Percentiles rank a stretch among this genome's conserved stretches.
phyloP scores from a whole-genome alignment of 1,140 invertebrate genomes.

The Bilobella aurantiaca region DNA sequence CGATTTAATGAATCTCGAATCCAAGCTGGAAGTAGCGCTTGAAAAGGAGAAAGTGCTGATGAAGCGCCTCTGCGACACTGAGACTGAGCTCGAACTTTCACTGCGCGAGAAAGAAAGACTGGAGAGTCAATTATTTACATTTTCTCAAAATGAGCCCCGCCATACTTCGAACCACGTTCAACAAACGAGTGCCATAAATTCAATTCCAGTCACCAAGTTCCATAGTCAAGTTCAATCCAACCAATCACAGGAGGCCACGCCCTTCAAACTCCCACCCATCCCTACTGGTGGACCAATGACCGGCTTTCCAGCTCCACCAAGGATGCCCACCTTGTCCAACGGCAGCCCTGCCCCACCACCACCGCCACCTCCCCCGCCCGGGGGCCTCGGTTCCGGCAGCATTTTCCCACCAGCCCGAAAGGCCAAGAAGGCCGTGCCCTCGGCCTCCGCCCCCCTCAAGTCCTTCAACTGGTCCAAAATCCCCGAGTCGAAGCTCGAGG shows the following conservation, averaged over 20 bases:
- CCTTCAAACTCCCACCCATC: conserved; percentile 32
- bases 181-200: background rate
- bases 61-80: conserved; percentile 75
- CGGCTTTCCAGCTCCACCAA: too few species aligned
- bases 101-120: conserved; percentile 66
- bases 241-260: conserved; percentile 18
- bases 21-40: conserved; percentile 74
- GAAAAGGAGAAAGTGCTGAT: conserved; percentile 79
- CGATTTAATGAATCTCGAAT: background rate
- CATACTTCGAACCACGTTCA: background rate
- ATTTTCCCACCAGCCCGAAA: conserved; percentile 43
- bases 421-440: conserved; percentile 65
- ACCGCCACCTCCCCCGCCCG: conserved; percentile 36
- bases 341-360: conserved; percentile 35
- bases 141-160: background rate
- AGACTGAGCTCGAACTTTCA: conserved; percentile 79
- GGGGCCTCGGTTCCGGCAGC: conserved; percentile 38
- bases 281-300: too few species aligned
- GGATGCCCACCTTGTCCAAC: too few species aligned
- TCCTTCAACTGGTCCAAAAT: conserved; percentile 74
- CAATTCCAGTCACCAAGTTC: background rate
- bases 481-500: conserved; percentile 47
- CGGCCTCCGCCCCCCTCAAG: conserved; percentile 76
- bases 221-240: background rate
- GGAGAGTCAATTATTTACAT: background rate